A percentile compares a stretch with the other conserved stretches of the same genome.
Conservation (phyloP, 2,113 vertebrate species). For the Bungarus multicinctus region DNA sequence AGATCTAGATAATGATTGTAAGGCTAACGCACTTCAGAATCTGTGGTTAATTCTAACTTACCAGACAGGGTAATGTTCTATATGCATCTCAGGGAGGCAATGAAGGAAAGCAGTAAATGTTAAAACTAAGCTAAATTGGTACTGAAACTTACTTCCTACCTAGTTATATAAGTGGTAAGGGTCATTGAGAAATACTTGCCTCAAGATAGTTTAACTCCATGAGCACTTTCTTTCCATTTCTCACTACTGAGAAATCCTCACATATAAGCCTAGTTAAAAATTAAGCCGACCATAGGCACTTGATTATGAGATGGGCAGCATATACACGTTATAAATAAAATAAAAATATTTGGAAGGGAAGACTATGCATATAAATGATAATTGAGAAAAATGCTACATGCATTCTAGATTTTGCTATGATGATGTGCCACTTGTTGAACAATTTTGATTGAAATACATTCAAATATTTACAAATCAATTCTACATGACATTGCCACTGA, state of each 20-base stretch:
- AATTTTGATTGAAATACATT: neutral
- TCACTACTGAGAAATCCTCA: neutral
- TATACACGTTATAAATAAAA: neutral
- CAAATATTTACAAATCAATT: neutral
- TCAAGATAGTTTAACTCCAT: neutral
- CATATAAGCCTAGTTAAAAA: neutral
- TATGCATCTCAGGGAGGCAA: neutral
- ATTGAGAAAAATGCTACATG: neutral
- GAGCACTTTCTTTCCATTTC: neutral
- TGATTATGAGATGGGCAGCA: neutral
- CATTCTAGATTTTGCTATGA: neutral
- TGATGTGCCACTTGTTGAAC: neutral
- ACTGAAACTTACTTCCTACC: neutral
- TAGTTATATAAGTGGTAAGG: neutral
- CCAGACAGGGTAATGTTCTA: neutral
- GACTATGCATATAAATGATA: neutral
- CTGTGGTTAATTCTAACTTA: neutral
- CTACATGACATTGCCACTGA: neutral
- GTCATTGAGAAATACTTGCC: neutral
- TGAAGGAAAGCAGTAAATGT: neutral
- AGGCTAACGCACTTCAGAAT: neutral
- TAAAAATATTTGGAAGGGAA: neutral
- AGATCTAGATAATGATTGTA: neutral
- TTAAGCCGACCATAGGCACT: neutral
- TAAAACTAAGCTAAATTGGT: neutral